Conservation (phyloP, 2,113 vertebrate species). For the Bubo bubo region DNA sequence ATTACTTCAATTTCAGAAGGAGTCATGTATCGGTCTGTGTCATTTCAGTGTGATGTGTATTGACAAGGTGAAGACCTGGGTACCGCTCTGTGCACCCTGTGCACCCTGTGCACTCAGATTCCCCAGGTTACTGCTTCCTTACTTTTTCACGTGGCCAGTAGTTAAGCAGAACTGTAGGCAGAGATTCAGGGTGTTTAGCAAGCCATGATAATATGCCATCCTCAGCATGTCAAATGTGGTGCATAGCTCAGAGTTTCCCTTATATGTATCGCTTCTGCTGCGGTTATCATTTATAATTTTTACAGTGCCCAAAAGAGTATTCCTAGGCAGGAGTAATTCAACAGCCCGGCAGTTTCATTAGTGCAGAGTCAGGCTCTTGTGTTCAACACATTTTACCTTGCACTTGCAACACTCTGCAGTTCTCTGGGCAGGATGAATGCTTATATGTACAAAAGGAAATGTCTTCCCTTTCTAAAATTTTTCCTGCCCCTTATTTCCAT, state of each 20-base stretch:
- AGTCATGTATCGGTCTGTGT: background rate
- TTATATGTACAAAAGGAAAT: background rate
- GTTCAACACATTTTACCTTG: conserved; percentile 42
- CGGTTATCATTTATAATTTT: conserved; percentile 58
- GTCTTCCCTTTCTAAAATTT: background rate
- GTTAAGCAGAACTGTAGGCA: background rate
- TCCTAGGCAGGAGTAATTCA: conserved; percentile 41
- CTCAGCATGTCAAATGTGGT: conserved; percentile 28
- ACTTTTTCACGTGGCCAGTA: background rate
- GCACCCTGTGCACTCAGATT: background rate
- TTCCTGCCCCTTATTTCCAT: background rate
- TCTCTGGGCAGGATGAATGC: conserved; percentile 22
- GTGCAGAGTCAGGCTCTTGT: conserved; percentile 57
- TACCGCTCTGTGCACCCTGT: background rate
- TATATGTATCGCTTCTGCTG: background rate
- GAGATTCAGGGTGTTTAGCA: background rate
- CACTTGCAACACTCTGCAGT: conserved; percentile 2
- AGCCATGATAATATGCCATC: background rate
- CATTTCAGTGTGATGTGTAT: background rate
- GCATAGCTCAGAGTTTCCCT: background rate
- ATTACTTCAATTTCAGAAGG: background rate
- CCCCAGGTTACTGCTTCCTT: background rate
- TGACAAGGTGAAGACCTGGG: background rate
- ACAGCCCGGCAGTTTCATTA: conserved; percentile 49
- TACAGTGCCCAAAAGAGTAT: conserved; percentile 44